Evolutionary conservation across 2,797 vertebrate genomes (phyloP).

Genomic region (Halcyon badia): DNA sequence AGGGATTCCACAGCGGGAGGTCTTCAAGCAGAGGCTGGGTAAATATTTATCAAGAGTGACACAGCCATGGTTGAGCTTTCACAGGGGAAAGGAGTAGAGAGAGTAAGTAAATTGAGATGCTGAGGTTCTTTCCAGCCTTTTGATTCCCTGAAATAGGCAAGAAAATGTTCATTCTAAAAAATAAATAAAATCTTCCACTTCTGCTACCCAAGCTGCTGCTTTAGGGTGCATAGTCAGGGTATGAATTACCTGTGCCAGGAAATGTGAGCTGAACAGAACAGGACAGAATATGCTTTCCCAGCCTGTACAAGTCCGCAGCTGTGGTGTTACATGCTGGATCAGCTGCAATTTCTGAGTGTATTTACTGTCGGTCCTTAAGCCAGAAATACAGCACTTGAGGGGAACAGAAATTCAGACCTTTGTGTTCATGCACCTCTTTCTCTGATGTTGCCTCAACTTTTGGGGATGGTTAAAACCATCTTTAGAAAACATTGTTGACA

Average conservation of each 20-base stretch:
- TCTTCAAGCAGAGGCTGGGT: neutral
- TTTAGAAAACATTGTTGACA: neutral
- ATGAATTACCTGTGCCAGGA: conserved; percentile 14
- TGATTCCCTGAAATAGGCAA: neutral
- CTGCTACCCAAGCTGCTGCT: neutral
- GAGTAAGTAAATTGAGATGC: neutral
- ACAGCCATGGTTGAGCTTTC: neutral
- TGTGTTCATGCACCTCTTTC: neutral
- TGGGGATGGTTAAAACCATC: neutral
- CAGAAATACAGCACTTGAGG: neutral
- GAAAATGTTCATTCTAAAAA: neutral
- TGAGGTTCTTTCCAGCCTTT: neutral
- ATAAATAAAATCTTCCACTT: neutral
- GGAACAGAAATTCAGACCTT: neutral
- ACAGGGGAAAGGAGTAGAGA: neutral
- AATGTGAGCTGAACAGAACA: neutral
- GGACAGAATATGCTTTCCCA: conserved; percentile 2
- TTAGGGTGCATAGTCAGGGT: neutral
- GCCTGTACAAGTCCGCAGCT: neutral
- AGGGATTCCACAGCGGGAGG: conserved; percentile 25
- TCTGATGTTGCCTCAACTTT: neutral
- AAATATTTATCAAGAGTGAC: conserved; percentile 34
- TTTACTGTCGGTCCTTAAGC: neutral
- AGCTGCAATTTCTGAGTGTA: neutral
- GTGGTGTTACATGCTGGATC: neutral